A percentile compares a stretch with the other conserved stretches of the same genome.
phyloP scores from a whole-genome alignment of 1,140 invertebrate species.

The Drosophila lacteicornis region DNA sequence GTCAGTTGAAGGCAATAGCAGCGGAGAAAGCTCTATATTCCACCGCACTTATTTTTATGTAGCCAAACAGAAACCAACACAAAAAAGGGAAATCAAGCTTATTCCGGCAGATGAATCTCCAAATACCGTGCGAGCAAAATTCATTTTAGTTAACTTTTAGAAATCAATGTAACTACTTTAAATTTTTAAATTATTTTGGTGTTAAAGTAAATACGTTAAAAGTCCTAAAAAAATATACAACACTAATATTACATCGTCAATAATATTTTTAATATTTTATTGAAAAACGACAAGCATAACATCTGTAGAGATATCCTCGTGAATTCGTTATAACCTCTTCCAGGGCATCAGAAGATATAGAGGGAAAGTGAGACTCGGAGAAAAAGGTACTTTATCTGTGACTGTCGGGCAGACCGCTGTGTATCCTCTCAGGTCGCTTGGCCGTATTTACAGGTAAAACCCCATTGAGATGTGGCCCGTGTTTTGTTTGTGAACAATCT shows the following conservation, averaged over 20 bases:
- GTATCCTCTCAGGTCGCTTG: conserved; percentile 42
- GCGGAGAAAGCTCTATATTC: conserved; percentile 14
- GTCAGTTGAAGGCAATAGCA: conserved; percentile 55
- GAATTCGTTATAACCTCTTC: neutral
- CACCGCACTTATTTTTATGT: conserved; percentile 69
- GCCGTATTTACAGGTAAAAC: conserved; percentile 76
- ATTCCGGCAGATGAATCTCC: conserved; percentile 1
- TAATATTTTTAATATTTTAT: no score
- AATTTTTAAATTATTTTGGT: neutral
- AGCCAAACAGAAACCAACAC: conserved; percentile 33
- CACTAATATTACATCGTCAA: no score
- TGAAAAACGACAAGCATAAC: no score
- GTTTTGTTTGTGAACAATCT: conserved; percentile 80
- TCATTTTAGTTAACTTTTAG: neutral
- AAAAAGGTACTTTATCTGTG: conserved; percentile 71
- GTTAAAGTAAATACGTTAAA: no score
- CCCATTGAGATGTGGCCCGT: conserved; percentile 76
- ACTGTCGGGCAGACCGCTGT: conserved; percentile 31
- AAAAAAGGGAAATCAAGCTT: conserved; percentile 25
- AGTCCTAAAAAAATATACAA: no score
- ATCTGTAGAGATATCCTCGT: no score
- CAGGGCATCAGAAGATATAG: neutral
- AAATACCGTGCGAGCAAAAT: neutral
- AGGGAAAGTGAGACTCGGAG: conserved; percentile 3
- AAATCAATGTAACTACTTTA: no score